These are phyloP conservation scores for Choloepus hoffmanni DNA, from an alignment of 2,113 vertebrate species.

Conservation along the genomic window DNA sequence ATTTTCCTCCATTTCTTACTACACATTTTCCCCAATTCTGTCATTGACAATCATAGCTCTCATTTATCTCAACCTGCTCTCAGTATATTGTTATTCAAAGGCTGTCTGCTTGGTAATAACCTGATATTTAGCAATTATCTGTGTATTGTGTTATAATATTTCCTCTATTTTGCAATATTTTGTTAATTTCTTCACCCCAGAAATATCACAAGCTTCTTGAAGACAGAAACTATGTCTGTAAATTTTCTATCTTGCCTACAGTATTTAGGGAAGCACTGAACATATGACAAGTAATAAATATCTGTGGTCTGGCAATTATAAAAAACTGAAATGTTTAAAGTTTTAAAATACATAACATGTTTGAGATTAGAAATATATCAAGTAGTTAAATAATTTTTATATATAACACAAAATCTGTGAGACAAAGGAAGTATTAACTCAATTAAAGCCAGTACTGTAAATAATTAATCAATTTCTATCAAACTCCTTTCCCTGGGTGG, in stretches of 20 bases:
- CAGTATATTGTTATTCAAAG: background rate
- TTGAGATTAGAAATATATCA: background rate
- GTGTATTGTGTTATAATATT: background rate
- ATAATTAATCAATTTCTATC: background rate
- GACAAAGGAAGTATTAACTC: background rate
- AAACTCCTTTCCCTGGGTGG: background rate
- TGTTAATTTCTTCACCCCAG: background rate
- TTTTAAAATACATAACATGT: background rate
- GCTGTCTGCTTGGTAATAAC: background rate
- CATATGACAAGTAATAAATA: background rate
- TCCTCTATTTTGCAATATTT: background rate
- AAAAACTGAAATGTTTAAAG: background rate
- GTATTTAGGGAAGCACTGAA: background rate
- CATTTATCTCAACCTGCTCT: background rate
- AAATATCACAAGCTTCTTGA: background rate
- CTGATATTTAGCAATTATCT: background rate
- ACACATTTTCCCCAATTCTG: background rate
- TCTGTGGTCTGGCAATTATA: background rate
- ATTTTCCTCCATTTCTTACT: background rate
- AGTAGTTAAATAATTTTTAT: background rate
- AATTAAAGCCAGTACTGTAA: background rate
- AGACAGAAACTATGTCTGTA: background rate
- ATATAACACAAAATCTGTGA: background rate
- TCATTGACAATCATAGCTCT: background rate
- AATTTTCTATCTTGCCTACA: background rate